Percentiles rank a stretch among this genome's conserved stretches.
Conservation (phyloP, 2,888 invertebrate genomes). For the Campopleginae sp. region DNA sequence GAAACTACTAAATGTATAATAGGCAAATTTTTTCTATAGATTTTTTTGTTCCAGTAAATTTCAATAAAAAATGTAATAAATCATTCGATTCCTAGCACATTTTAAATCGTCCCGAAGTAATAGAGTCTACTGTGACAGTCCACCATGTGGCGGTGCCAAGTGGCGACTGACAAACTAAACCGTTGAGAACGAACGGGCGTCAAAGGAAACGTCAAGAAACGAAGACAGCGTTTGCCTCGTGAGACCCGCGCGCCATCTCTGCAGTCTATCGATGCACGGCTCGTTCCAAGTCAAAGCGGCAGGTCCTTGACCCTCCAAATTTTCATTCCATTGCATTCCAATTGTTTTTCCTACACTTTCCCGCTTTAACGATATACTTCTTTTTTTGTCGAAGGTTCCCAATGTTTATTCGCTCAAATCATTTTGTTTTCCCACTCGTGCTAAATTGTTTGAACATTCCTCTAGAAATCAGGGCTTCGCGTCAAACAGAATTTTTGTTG, state of each 20-base stretch:
- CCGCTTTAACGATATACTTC: too few relatives aligned
- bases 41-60: neutral
- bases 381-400: too few relatives aligned
- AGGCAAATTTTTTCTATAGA: neutral
- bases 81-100: neutral
- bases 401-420: neutral
- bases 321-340: neutral
- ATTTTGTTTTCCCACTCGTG: neutral
- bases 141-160: constrained; percentile 17
- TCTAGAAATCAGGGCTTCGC: neutral
- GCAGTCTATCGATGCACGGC: constrained; percentile 1
- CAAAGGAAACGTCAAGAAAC: constrained; percentile 40
- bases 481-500: neutral
- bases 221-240: constrained; percentile 31
- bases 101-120: constrained; percentile 26
- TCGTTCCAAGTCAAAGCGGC: constrained; percentile 2
- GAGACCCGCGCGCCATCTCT: constrained; percentile 52
- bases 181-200: constrained; percentile 29
- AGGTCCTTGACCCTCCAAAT: constrained; percentile 7
- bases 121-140: constrained; percentile 11
- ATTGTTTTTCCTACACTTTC: neutral
- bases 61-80: neutral
- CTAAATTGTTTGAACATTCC: neutral
- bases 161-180: constrained; percentile 38
- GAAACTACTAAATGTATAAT: constrained; percentile 61